phyloP scores from a whole-genome alignment of 2,888 invertebrate species.

The Microctonus aethiopoides region DNA sequence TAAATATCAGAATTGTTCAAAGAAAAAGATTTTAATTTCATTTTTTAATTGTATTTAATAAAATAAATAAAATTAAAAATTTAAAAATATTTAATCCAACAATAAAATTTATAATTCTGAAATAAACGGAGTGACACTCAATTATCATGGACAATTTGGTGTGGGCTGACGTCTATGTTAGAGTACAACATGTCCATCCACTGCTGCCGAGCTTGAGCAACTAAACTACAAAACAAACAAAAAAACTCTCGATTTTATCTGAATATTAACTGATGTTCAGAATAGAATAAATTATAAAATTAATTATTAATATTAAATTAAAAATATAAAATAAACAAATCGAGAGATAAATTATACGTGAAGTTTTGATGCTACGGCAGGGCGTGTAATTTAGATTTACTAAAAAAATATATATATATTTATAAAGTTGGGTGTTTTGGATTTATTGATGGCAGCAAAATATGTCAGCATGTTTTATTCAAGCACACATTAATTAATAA shows the following conservation, averaged over 20 bases:
- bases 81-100: not conserved
- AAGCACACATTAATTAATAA: not conserved
- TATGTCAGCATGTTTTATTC: not conserved
- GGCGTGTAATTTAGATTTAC: conserved; percentile 58
- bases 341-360: conserved; percentile 39
- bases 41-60: conserved; percentile 15
- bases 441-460: conserved; percentile 42
- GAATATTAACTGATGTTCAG: not conserved
- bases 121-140: conserved; percentile 47
- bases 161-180: conserved; percentile 68
- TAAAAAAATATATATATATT: conserved; percentile 43
- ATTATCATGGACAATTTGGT: conserved; percentile 65
- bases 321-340: not conserved
- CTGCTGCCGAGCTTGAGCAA: conserved; percentile 59
- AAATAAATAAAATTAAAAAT: not conserved
- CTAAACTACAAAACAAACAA: conserved; percentile 48
- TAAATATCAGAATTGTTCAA: conserved; percentile 1
- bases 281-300: not conserved
- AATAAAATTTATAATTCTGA: conserved; percentile 10
- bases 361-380: conserved; percentile 54
- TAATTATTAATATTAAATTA: not conserved
- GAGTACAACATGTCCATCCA: conserved; percentile 65
- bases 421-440: conserved; percentile 54
- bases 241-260: conserved; percentile 25
- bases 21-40: conserved; percentile 32